Evolutionary conservation across 1,140 invertebrate genomes (phyloP), one percentile per base, ranked within the genome.

Genomic region (Penaeus vannamei): DNA sequence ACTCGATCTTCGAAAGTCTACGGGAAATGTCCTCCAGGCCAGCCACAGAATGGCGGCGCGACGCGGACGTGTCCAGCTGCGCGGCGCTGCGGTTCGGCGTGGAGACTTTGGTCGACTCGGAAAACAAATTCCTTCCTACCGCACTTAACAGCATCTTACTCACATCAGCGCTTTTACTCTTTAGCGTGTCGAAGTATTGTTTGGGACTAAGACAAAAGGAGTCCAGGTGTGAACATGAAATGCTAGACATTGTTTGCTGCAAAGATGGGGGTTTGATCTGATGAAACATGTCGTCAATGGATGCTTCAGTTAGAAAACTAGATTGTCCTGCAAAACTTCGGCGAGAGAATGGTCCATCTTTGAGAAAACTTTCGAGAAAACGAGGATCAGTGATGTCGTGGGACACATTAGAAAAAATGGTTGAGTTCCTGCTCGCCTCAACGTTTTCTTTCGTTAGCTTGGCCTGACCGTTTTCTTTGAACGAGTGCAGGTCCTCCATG

Each of bases 41-140:
- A 36, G 89, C 82, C 77, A 91, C 64, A 8, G 91, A 91, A 85
- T 91, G 91, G 61, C 91, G 89, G 59, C 91, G 85, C 32, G 86
- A 86, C 12, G 80, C 62, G 17, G 79, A 83, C 22, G 17, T 79
- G 32, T 42, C 29, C 2, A 61, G 64, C 0, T 0, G 2, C 17
- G 79, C 23, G 4, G 80, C 3, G 61, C 69, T 72, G 20, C 80
- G 46, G 17, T 66, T 23, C 19, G 87, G 82, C 22, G 85, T 61
- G 64, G 84, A 87, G 80, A 87, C 60, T 62, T 81, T 72, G 82
- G 59, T 79, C 19, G 89, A 86, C 19, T 90, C 89, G 42, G 32
- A 32, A 76, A 90, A 90, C 29, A 90, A 76, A 77, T 90, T 90
- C 19, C 82, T 86, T 42, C 82, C 89, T 8, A 90, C 89, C 46